Conservation (phyloP, 2,113 vertebrate species). For the Oceanodroma tethys region DNA sequence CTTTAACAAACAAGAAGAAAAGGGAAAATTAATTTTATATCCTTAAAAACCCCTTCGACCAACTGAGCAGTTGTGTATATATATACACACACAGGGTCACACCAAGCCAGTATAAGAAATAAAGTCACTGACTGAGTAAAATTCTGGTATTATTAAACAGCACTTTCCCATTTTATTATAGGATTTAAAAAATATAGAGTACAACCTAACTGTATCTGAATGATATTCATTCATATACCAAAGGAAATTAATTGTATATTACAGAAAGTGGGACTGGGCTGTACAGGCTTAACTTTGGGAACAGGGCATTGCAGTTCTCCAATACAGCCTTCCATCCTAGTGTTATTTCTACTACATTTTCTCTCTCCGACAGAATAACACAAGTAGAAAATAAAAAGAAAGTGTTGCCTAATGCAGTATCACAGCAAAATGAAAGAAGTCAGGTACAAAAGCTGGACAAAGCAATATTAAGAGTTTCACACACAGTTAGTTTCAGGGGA, state of each 20-base stretch:
- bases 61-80: neutral
- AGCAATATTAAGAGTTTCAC: conserved; percentile 80
- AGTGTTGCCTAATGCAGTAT: conserved; percentile 61
- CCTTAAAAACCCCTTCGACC: conserved; percentile 20
- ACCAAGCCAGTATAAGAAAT: neutral
- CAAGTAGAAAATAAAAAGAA: conserved; percentile 66
- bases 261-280: neutral
- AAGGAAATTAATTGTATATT: conserved; percentile 57
- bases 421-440: conserved; percentile 52
- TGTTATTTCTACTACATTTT: conserved; percentile 53
- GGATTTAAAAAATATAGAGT: neutral
- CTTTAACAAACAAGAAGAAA: conserved; percentile 53
- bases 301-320: neutral
- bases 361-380: neutral
- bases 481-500: conserved; percentile 78
- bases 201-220: neutral
- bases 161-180: neutral
- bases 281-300: conserved; percentile 57
- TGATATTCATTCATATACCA: neutral
- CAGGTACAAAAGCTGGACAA: conserved; percentile 70
- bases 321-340: neutral
- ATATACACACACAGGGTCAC: neutral
- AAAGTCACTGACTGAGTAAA: neutral
- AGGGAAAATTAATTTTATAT: conserved; percentile 50
- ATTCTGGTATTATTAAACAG: neutral